These are phyloP conservation scores for Drosophila hamatofila DNA, from an alignment of 2,888 invertebrate genomes.

Conservation along the genomic window DNA sequence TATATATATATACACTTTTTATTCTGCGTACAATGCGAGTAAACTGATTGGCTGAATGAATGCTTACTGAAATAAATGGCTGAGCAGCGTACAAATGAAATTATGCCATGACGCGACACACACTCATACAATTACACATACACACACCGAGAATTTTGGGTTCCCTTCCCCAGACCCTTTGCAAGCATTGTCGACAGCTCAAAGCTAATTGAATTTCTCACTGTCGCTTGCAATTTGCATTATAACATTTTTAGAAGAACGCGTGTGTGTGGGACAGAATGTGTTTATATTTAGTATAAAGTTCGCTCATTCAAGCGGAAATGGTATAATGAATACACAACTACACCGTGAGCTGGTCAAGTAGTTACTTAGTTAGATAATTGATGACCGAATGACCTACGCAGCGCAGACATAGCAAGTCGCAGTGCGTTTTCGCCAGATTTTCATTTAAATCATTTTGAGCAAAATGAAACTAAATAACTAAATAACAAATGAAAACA, in stretches of 20 bases:
- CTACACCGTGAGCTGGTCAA: constrained; percentile 28
- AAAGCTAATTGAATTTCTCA: constrained; percentile 82
- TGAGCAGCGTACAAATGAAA: constrained; percentile 77
- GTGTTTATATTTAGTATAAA: constrained; percentile 65
- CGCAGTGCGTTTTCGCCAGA: neutral
- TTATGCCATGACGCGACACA: constrained; percentile 74
- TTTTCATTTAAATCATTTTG: constrained; percentile 35
- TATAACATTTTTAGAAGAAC: constrained; percentile 76
- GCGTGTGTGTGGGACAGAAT: constrained; percentile 26
- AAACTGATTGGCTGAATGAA: constrained; percentile 65
- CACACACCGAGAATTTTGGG: constrained; percentile 36
- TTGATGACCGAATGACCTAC: constrained; percentile 55
- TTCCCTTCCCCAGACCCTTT: constrained; percentile 39
- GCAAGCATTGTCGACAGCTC: constrained; percentile 60
- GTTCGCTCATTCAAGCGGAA: constrained; percentile 77
- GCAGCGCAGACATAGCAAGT: constrained; percentile 7
- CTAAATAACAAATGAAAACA: neutral
- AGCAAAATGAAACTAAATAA: neutral
- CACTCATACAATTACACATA: no score
- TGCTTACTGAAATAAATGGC: constrained; percentile 69
- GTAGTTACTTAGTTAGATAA: constrained; percentile 24
- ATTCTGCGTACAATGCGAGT: constrained; percentile 41
- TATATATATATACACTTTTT: constrained; percentile 3
- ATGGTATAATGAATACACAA: constrained; percentile 76
- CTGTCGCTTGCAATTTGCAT: constrained; percentile 83